Base-by-base conservation (phyloP, 2,888 invertebrate genomes). In the Patella caerulea region DNA sequence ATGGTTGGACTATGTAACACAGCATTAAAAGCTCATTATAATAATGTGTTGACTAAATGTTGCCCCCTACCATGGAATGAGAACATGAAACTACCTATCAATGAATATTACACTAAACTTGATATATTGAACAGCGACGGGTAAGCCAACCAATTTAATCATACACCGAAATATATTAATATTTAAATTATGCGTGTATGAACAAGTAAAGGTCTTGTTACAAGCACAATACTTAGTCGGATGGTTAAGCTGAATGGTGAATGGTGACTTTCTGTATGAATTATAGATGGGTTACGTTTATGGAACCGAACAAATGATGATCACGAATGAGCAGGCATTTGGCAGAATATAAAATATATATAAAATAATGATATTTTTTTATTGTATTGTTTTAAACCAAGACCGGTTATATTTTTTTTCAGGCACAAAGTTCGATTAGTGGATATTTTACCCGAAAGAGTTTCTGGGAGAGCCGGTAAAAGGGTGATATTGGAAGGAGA, bases 51-150 rank as follows among this genome's bases (percentile, higher is more conserved):
- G 74, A 79, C 83, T 17, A 80, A 82, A 56, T 81, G 84, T 11
- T 81, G 81, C 53, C 86, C 87, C 29, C 85, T 87, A 65, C 83
- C 87, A 1, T 88, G 88, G 88, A 80, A 79, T 45, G 86, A 86
- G 1, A 78, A 70, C 0, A 75, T 84, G 12, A 73, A 82, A 19
- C 79, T 78, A 17, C 83, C 79, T 53, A 82, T 88, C 65, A 78
- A 86, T 14, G 88, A 89, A 65, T 82, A 87, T 71, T 88, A 85
- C 76, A 83, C 85, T 17, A 85, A 86, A 4, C 79, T 86, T 24
- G 86, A 89, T 55, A 85, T 90, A n/a, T 79, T 88, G 12, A 86
- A 88, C 75, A 76, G 74, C 11, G 82, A 88, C 1, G 89, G 90
- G 90, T 90, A 83, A 59, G 84, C 59, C 14, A 24, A 45, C 45